A percentile compares a stretch with the other conserved stretches of the same genome.
These are phyloP conservation scores for Cyprinodon brontotheroides DNA, from an alignment of 2,113 vertebrate genomes.

Conservation along the genomic window DNA sequence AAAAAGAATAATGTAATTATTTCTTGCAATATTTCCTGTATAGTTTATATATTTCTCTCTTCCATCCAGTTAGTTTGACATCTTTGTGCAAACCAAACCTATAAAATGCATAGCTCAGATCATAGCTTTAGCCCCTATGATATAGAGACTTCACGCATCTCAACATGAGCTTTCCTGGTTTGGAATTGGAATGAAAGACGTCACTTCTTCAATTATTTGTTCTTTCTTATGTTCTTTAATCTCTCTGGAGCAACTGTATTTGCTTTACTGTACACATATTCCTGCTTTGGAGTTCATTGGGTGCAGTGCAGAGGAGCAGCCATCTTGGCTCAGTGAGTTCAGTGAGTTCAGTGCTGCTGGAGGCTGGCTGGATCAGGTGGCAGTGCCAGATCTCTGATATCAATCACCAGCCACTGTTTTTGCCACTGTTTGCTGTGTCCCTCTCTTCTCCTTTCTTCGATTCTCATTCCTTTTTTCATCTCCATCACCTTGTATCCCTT, in stretches of 20 bases:
- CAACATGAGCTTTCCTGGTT: not conserved
- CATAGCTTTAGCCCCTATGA: not conserved
- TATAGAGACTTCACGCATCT: not conserved
- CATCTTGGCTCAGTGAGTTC: slow-evolving; percentile 73
- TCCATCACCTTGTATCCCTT: slow-evolving; percentile 20
- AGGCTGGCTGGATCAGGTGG: slow-evolving; percentile 78
- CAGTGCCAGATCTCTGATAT: slow-evolving; percentile 79
- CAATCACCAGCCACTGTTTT: slow-evolving; percentile 72
- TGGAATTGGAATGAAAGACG: slow-evolving; percentile 5
- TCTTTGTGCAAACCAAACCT: slow-evolving; percentile 21
- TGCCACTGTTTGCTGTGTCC: slow-evolving; percentile 60
- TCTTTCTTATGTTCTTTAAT: slow-evolving; percentile 9
- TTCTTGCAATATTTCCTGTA: not conserved
- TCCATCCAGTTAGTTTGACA: not conserved
- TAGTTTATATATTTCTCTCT: not conserved
- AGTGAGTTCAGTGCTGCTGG: slow-evolving; percentile 73
- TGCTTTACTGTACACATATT: slow-evolving; percentile 38
- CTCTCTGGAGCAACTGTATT: slow-evolving; percentile 23
- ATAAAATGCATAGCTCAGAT: not conserved
- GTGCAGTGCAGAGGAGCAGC: slow-evolving; percentile 74
- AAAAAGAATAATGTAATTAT: too few relatives aligned
- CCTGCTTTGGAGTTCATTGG: slow-evolving; percentile 64
- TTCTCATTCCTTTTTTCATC: slow-evolving; percentile 10
- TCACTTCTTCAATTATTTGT: slow-evolving; percentile 2
- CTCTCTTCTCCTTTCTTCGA: slow-evolving; percentile 33